Evolutionary conservation across 2,888 invertebrate genomes (phyloP).

Genomic region (Philopedon plagiatum): DNA sequence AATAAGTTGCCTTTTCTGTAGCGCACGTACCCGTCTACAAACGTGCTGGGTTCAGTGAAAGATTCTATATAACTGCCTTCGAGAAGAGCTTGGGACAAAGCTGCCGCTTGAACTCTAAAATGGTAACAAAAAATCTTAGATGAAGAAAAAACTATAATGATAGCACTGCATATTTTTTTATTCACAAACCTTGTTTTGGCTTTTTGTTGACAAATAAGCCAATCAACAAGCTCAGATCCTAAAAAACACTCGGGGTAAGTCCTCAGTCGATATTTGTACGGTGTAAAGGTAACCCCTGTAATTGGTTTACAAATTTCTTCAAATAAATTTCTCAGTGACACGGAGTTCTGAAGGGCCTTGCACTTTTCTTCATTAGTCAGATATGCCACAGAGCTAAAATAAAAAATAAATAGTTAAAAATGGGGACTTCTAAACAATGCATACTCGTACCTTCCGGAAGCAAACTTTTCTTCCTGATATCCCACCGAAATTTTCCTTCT

Average conservation of each 20-base stretch:
- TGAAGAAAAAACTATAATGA: too few species aligned
- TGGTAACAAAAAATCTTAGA: neutral
- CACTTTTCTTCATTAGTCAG: slow-evolving; percentile 72
- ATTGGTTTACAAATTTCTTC: slow-evolving; percentile 71
- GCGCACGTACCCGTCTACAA: slow-evolving; percentile 69
- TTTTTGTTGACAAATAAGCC: slow-evolving; percentile 85
- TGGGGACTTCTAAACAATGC: neutral
- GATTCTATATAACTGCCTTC: slow-evolving; percentile 83
- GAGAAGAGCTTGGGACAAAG: slow-evolving; percentile 84
- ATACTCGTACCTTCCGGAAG: slow-evolving; percentile 68
- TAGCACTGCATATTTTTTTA: too few species aligned
- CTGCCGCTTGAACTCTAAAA: slow-evolving; percentile 80
- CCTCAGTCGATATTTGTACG: slow-evolving; percentile 79
- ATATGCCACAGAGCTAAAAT: slow-evolving; percentile 58
- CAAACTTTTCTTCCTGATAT: slow-evolving; percentile 83
- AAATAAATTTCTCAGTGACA: slow-evolving; percentile 75
- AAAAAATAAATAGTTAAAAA: neutral
- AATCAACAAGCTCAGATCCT: slow-evolving; percentile 86
- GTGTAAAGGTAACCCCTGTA: slow-evolving; percentile 73
- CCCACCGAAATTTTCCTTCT: slow-evolving; percentile 79
- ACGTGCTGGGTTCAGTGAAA: slow-evolving; percentile 71
- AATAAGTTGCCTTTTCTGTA: slow-evolving; percentile 68
- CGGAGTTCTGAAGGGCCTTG: slow-evolving; percentile 72
- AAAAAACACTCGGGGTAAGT: slow-evolving; percentile 83
- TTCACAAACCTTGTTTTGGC: slow-evolving; percentile 85